Percentiles rank a stretch among this genome's conserved stretches.
Conservation (phyloP, 2,797 vertebrate genomes). For the Luscinia megarhynchos region DNA sequence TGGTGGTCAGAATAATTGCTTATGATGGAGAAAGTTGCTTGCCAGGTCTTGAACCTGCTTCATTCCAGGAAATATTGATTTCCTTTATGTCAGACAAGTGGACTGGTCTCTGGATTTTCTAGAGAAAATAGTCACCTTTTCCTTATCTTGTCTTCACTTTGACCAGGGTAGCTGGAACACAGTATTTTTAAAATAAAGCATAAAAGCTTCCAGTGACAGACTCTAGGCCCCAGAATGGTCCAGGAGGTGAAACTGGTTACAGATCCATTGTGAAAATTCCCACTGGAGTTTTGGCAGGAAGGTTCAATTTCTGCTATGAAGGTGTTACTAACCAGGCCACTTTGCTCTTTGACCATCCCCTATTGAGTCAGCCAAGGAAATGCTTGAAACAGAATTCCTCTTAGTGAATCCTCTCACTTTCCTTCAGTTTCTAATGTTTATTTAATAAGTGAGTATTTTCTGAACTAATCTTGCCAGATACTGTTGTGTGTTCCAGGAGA, state of each 20-base stretch:
- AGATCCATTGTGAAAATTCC: neutral
- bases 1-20: neutral
- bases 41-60: neutral
- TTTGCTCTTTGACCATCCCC: neutral
- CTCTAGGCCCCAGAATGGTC: neutral
- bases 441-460: slow-evolving; percentile 11
- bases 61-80: neutral
- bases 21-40: neutral
- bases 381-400: neutral
- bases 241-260: neutral
- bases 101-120: neutral
- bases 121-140: neutral
- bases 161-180: neutral
- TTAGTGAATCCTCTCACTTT: neutral
- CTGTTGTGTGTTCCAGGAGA: neutral
- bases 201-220: neutral
- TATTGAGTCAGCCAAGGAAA: neutral
- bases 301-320: neutral
- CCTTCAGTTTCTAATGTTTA: neutral
- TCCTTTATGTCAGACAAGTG: neutral
- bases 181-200: too few species aligned
- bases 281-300: neutral
- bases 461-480: slow-evolving; percentile 2
- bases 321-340: neutral
- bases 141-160: neutral